Evolutionary conservation across 2,113 vertebrate genomes (phyloP).

Genomic region (Ailurus styani): DNA sequence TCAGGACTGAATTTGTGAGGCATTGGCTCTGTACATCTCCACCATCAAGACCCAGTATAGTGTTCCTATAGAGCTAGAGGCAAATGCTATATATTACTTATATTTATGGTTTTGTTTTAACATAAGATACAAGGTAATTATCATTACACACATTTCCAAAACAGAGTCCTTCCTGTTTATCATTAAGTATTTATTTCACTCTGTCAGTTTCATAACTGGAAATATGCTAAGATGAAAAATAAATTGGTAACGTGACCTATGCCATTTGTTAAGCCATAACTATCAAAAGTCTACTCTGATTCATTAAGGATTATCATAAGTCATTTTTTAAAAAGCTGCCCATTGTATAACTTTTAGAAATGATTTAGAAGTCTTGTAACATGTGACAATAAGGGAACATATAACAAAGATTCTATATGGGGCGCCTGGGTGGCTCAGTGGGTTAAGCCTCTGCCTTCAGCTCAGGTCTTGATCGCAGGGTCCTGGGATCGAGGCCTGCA

Average conservation of each 20-base stretch:
- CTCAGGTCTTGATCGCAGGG: too few relatives aligned
- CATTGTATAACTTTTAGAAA: neutral
- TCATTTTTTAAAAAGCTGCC: neutral
- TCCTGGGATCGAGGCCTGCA: too few relatives aligned
- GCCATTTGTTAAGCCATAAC: neutral
- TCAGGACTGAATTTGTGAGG: neutral
- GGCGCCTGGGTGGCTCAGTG: too few relatives aligned
- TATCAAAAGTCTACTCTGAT: neutral
- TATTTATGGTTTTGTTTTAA: neutral
- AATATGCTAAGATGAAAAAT: neutral
- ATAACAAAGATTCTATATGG: neutral
- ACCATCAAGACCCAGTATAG: too few relatives aligned
- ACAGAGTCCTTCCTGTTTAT: neutral
- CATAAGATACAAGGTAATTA: neutral
- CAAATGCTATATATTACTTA: neutral
- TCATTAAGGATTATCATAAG: neutral
- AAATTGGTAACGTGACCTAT: neutral
- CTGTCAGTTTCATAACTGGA: neutral
- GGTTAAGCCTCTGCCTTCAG: too few relatives aligned
- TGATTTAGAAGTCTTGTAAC: neutral
- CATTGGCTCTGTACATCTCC: neutral
- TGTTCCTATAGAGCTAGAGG: neutral
- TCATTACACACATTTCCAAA: neutral
- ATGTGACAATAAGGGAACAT: neutral
- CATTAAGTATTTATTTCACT: neutral